phyloP scores from a whole-genome alignment of 2,888 invertebrate species.

The Herminia tarsipennalis region DNA sequence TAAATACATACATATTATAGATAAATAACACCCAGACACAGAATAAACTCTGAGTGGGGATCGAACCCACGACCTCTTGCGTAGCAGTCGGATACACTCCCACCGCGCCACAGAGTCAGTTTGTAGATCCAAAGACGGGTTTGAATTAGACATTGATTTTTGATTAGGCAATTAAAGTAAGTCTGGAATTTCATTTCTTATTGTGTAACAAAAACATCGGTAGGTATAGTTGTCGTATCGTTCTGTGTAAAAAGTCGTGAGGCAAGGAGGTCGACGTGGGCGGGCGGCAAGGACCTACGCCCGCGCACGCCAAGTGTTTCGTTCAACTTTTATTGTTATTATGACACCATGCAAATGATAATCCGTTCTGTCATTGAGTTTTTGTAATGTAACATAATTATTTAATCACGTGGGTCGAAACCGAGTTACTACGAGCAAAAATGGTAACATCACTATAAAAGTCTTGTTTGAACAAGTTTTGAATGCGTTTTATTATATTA shows the following conservation, averaged over 20 bases:
- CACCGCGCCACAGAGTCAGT: no score
- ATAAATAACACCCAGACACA: no score
- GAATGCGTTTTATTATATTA: conserved; percentile 16
- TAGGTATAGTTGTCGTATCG: conserved; percentile 3
- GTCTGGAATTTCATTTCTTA: no score
- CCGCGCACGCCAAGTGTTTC: conserved; percentile 35
- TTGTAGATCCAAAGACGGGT: no score
- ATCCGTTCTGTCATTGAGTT: conserved; percentile 66
- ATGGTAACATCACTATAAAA: conserved; percentile 33
- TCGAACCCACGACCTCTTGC: no score
- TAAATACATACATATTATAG: no score
- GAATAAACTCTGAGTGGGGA: no score
- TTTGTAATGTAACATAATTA: conserved; percentile 62
- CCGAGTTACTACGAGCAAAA: conserved; percentile 35
- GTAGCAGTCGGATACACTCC: no score
- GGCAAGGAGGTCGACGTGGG: conserved; percentile 46
- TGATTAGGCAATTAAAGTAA: no score
- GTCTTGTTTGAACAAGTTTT: no score
- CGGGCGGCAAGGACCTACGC: conserved; percentile 52
- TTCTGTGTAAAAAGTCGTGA: conserved; percentile 6
- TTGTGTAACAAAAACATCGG: no score
- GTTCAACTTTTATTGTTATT: conserved; percentile 51
- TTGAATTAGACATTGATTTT: no score
- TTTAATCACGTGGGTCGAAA: conserved; percentile 50
- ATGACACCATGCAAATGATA: conserved; percentile 69